Conservation (phyloP, 2,888 invertebrate species). For the Catocala nupta region DNA sequence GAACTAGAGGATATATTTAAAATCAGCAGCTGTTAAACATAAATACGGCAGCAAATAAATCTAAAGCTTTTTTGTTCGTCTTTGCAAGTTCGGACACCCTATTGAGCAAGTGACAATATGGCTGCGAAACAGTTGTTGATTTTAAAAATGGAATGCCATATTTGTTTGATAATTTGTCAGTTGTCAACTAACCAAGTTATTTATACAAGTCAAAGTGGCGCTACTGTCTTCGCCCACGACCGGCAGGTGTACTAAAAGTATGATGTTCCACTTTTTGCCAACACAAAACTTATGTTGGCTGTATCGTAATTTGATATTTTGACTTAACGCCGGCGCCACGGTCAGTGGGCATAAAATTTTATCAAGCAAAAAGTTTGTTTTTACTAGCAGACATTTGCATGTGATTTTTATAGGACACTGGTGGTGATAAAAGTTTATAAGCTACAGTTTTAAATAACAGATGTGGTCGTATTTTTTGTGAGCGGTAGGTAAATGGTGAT, state of each 20-base stretch:
- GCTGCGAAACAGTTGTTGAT: conserved; percentile 28
- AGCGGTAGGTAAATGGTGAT: conserved; percentile 7
- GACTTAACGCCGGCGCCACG: conserved; percentile 53
- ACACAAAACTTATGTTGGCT: not conserved
- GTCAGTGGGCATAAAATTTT: conserved; percentile 48
- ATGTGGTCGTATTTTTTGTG: conserved; percentile 23
- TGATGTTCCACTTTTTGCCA: not conserved
- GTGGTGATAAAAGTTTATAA: conserved; percentile 45
- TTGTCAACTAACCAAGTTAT: conserved; percentile 22
- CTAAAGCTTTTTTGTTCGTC: conserved; percentile 15
- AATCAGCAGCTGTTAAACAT: conserved; percentile 14
- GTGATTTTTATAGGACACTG: conserved; percentile 42
- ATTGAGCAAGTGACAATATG: conserved; percentile 45
- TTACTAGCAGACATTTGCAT: conserved; percentile 43
- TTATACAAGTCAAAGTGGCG: not conserved
- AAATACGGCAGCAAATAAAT: conserved; percentile 35
- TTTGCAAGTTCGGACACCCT: conserved; percentile 23
- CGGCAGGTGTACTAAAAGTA: not conserved
- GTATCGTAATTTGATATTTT: conserved; percentile 43
- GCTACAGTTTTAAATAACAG: conserved; percentile 33
- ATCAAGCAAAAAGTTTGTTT: conserved; percentile 47
- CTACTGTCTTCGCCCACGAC: not conserved
- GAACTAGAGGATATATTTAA: not conserved
- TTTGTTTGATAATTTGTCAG: conserved; percentile 26
- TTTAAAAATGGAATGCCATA: conserved; percentile 26